Percentiles rank a stretch among this genome's conserved stretches.
Evolutionary conservation across 64 coral and sea anemone species (phyloP).

Genomic region (Montipora foliosa): DNA sequence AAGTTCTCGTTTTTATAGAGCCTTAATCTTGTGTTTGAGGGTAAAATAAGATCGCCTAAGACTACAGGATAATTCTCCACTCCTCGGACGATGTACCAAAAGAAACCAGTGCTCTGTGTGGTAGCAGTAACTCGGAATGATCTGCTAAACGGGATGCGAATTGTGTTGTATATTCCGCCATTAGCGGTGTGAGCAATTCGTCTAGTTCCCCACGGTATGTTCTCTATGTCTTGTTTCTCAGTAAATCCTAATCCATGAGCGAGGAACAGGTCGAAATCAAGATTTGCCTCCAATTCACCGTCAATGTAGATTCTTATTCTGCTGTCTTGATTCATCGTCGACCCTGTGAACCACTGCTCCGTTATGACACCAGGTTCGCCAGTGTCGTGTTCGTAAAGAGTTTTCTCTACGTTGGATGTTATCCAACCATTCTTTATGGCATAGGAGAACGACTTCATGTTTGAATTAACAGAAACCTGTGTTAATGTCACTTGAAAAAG

Average conservation of each 20-base stretch:
- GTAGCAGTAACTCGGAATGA: slow-evolving; percentile 50
- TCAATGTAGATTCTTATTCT: slow-evolving; percentile 64
- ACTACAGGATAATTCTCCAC: slow-evolving; percentile 33
- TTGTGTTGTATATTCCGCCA: slow-evolving; percentile 60
- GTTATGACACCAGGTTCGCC: slow-evolving; percentile 26
- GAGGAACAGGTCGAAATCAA: slow-evolving; percentile 31
- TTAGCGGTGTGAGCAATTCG: slow-evolving; percentile 43
- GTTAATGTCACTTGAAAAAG: slow-evolving; percentile 19
- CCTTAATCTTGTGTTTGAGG: slow-evolving; percentile 12
- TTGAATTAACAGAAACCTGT: neutral
- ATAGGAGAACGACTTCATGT: slow-evolving; percentile 16
- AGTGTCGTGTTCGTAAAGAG: slow-evolving; percentile 24
- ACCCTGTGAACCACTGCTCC: slow-evolving; percentile 56
- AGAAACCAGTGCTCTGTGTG: neutral
- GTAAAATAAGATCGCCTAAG: slow-evolving; percentile 27
- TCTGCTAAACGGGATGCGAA: slow-evolving; percentile 58
- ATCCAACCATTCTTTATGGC: slow-evolving; percentile 9
- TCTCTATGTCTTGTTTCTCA: neutral
- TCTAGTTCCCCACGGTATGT: slow-evolving; percentile 38
- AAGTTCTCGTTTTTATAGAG: slow-evolving; percentile 24
- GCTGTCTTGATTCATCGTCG: neutral
- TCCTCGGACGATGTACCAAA: slow-evolving; percentile 59
- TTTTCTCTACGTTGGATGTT: neutral
- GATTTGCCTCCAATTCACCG: slow-evolving; percentile 14
- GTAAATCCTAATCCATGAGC: slow-evolving; percentile 24